Base-by-base conservation (phyloP, 2,113 vertebrate species). In the Semnornis frantzii region DNA sequence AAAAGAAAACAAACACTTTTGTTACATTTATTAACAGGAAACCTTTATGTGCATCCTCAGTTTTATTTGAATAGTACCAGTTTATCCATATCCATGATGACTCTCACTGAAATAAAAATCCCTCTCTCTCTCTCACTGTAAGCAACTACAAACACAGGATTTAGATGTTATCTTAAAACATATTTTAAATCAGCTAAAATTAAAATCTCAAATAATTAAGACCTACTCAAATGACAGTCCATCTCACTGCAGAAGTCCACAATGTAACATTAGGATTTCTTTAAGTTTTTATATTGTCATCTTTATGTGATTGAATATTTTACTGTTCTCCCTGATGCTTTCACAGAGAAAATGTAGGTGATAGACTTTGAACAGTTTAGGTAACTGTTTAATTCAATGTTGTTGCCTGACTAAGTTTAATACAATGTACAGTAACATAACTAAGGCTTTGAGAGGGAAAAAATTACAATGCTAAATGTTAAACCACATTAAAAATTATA, bases 1-100 rank as follows among this genome's bases (percentile, higher is more conserved):
- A 24, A 83, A 87, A 91, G 12, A 87, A 95, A 87, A 70, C 31
- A 71, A 88, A 64, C 3, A 15, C 15, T 16, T 68, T 68, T 86
- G 25, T 3, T 58, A 17, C 62, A 48, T 9, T 83, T 91, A 79
- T 54, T 93, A 94, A 17, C 62, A 85, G 81, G 66, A 80, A 33
- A 12, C 15, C 23, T 64, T 65, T 92, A 37, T 74, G 18, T 71
- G 27, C 44, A 65, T 86, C 84, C 79, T 89, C 71, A 59, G 46
- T 44, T 89, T 70, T 87, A 76, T 87, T 78, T 77, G 17, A 55
- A 23, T 74, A 64, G 13, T 31, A 31, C 77, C 78, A 78, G 12
- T 9, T 15, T 52, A 82, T 60, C 24, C 16, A 68, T 80, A 77
- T n/a, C 28, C 30, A 39, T 66, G 28, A 75, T 0, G 0, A 11